Conservation (phyloP, 2,797 vertebrate genomes). For the Myotis myotis region DNA sequence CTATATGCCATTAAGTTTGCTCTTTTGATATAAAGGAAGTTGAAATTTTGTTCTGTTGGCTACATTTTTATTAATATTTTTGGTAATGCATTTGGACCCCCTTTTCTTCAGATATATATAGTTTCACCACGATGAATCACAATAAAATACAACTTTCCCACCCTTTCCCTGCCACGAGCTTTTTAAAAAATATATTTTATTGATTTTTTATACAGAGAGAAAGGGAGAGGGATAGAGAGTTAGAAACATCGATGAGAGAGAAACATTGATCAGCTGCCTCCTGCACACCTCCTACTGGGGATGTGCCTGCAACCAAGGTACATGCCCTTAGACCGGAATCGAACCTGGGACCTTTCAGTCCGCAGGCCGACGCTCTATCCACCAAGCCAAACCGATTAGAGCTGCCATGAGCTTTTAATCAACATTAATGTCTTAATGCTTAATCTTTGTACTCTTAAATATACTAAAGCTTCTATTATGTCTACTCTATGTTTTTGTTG, state of each 20-base stretch:
- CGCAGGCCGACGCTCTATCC: too few relatives aligned
- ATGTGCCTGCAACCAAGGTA: too few relatives aligned
- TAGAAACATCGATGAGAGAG: too few relatives aligned
- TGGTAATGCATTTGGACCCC: not conserved
- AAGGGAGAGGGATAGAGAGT: too few relatives aligned
- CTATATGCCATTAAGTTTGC: not conserved
- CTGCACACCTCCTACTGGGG: too few relatives aligned
- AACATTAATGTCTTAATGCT: not conserved
- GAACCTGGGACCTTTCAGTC: too few relatives aligned
- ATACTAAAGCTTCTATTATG: not conserved
- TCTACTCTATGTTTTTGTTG: not conserved
- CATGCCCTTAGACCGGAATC: too few relatives aligned
- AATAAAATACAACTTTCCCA: not conserved
- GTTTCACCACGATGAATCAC: not conserved
- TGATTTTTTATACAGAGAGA: too few relatives aligned
- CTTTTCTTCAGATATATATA: not conserved
- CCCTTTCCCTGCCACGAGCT: not conserved
- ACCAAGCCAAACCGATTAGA: too few relatives aligned
- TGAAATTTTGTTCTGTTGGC: not conserved
- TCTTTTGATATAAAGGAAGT: not conserved
- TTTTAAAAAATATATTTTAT: not conserved
- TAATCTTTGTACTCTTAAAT: not conserved
- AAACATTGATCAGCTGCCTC: too few relatives aligned
- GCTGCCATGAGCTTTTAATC: not conserved
- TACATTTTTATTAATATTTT: constrained; percentile 1